phyloP scores from a whole-genome alignment of 2,113 vertebrate genomes.

The Python bivittatus region DNA sequence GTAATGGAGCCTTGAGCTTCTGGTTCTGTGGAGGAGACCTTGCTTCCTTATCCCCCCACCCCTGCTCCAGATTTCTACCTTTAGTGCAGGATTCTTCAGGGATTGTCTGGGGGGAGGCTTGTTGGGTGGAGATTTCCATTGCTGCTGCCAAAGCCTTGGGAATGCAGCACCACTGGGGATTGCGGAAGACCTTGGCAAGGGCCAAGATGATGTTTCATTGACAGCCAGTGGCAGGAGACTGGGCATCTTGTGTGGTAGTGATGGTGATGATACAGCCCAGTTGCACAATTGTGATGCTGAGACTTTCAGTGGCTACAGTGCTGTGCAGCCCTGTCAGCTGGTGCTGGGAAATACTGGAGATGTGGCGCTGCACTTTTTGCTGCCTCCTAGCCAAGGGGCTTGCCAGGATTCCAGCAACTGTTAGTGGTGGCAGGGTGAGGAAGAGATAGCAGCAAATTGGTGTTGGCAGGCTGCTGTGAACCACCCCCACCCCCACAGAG shows the following conservation, averaged over 20 bases:
- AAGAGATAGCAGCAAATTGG: too few species aligned
- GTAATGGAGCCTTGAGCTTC: background rate
- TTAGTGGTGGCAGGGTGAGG: too few species aligned
- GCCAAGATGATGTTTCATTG: background rate
- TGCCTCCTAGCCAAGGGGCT: background rate
- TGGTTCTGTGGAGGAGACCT: background rate
- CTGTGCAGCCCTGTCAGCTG: background rate
- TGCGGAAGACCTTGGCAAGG: too few species aligned
- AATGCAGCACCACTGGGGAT: background rate
- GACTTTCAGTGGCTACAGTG: background rate
- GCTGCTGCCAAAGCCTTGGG: background rate
- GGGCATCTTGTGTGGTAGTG: too few species aligned
- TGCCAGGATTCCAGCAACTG: background rate
- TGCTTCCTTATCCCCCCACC: background rate
- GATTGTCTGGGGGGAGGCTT: too few species aligned
- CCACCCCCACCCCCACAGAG: too few species aligned
- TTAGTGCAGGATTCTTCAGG: background rate
- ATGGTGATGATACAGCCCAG: background rate
- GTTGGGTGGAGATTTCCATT: too few species aligned
- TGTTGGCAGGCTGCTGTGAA: too few species aligned
- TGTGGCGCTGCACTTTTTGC: background rate
- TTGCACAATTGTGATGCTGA: background rate
- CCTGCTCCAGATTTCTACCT: too few species aligned
- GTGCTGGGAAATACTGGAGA: too few species aligned
- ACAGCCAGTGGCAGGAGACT: too few species aligned